Percentiles rank a stretch among this genome's conserved stretches.
These are phyloP conservation scores for Danio kyathit DNA, from an alignment of 2,797 vertebrate species.

Conservation along the genomic window DNA sequence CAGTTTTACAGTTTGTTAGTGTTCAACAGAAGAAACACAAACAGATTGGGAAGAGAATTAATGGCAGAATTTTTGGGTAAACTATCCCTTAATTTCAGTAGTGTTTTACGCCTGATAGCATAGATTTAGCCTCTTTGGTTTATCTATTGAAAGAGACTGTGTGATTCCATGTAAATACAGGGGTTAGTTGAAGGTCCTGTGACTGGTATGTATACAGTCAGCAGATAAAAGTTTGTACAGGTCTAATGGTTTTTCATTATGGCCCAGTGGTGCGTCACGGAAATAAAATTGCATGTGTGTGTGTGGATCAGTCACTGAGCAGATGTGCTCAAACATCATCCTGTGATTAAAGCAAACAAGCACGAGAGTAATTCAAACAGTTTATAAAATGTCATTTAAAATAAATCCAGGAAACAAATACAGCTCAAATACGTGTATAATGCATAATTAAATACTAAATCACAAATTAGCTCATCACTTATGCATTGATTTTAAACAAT, in stretches of 20 bases:
- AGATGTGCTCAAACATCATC: constrained; percentile 13
- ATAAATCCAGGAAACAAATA: neutral
- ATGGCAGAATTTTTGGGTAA: no score
- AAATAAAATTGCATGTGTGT: constrained; percentile 24
- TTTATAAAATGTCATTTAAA: neutral
- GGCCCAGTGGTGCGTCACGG: neutral
- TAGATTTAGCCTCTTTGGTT: neutral
- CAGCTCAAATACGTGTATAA: constrained; percentile 5
- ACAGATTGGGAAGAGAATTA: no score
- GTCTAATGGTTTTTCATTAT: constrained; percentile 33
- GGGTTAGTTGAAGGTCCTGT: constrained; percentile 22
- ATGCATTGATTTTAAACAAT: constrained; percentile 1
- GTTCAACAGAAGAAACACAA: no score
- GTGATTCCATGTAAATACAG: constrained; percentile 25
- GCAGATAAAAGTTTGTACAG: constrained; percentile 19
- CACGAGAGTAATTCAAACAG: neutral
- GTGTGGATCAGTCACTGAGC: constrained; percentile 19
- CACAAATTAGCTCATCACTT: neutral
- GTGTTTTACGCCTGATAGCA: neutral
- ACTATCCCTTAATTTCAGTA: constrained; percentile 4
- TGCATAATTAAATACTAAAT: neutral
- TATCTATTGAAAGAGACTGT: neutral
- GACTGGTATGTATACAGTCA: constrained; percentile 11
- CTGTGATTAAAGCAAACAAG: constrained; percentile 12
- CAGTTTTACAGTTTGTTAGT: no score